A percentile compares a stretch with the other conserved stretches of the same genome.
Conservation (phyloP, 2,797 vertebrate genomes). For the Darevskia nairensis region DNA sequence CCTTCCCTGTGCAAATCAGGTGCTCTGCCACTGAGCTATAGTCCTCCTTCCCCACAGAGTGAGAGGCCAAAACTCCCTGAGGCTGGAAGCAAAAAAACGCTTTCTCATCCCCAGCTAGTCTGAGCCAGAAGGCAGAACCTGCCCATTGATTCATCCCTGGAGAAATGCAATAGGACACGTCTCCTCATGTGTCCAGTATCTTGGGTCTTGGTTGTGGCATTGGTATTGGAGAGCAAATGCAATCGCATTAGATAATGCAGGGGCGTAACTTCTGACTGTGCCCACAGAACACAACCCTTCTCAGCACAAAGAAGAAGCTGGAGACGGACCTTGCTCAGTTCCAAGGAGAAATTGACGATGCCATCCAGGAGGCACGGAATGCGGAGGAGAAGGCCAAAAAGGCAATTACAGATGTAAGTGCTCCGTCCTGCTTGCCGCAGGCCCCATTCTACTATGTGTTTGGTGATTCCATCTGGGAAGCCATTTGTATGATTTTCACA, state of each 20-base stretch:
- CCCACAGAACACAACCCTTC: slow-evolving; percentile 87
- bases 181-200: neutral
- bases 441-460: neutral
- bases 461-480: neutral
- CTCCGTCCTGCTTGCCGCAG: neutral
- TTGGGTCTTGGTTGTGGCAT: neutral
- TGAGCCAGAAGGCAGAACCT: neutral
- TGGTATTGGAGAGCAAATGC: too few species aligned
- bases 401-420: slow-evolving; percentile 90
- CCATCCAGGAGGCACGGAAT: slow-evolving; percentile 88
- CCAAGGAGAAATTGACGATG: slow-evolving; percentile 88
- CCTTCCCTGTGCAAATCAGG: neutral
- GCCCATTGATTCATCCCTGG: neutral
- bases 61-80: neutral
- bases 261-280: slow-evolving; percentile 20
- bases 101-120: neutral
- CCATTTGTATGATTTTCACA: neutral
- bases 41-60: too few species aligned
- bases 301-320: slow-evolving; percentile 91
- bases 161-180: neutral
- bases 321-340: slow-evolving; percentile 86
- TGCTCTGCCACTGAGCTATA: neutral
- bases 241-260: neutral
- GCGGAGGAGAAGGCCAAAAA: slow-evolving; percentile 95
- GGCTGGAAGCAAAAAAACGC: too few species aligned